A percentile compares a stretch with the other conserved stretches of the same genome.
These are phyloP conservation scores for Eira barbara DNA, from an alignment of 2,113 vertebrate genomes.

Conservation along the genomic window DNA sequence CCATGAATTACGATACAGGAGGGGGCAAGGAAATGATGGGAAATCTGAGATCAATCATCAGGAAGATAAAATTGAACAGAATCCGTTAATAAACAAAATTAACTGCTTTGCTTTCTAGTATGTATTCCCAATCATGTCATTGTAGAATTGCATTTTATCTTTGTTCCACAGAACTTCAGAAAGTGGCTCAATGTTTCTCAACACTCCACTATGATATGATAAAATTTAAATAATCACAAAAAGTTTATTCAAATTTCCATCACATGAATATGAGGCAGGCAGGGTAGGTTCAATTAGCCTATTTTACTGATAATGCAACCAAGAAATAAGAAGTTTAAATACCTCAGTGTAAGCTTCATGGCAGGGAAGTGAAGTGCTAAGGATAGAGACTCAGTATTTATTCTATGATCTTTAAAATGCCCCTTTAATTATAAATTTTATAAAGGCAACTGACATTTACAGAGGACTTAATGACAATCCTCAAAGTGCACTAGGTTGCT, in stretches of 20 bases:
- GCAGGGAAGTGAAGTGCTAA: neutral
- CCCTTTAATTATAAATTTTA: neutral
- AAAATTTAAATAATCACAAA: slow-evolving; percentile 25
- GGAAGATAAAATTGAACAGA: slow-evolving; percentile 25
- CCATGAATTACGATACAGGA: neutral
- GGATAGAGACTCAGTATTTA: neutral
- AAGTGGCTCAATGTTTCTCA: neutral
- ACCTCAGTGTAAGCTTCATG: neutral
- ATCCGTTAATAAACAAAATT: slow-evolving; percentile 4
- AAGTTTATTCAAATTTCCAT: neutral
- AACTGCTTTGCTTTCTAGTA: neutral
- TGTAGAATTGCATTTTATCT: neutral
- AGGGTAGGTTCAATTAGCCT: neutral
- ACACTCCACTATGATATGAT: neutral
- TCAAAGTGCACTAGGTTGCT: neutral
- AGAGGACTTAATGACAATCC: neutral
- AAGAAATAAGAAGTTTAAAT: neutral
- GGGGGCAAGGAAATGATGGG: neutral
- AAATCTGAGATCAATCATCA: slow-evolving; percentile 9
- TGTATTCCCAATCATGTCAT: neutral
- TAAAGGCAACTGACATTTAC: neutral
- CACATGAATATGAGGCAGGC: neutral
- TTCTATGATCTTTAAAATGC: neutral
- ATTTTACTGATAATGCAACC: neutral
- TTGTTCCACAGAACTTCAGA: neutral